Evolutionary conservation across 2,113 vertebrate species (phyloP), one percentile per base, ranked within the genome.

Genomic region (Chlamydotis undulata): DNA sequence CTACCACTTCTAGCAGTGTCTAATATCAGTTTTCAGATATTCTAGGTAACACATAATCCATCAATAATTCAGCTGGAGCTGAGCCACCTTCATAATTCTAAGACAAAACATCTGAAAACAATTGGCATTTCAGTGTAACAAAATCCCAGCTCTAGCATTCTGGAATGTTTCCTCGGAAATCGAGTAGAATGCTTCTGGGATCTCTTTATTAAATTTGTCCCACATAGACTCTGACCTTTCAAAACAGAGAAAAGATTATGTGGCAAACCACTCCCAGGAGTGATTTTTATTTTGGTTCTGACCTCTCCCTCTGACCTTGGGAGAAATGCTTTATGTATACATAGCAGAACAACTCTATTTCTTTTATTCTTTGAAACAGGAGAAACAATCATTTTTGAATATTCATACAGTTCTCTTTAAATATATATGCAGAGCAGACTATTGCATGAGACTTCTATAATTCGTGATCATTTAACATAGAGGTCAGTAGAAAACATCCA

Each of bases 141-240:
- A 88, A 96, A 90, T 75, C 87, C 83, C 89, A 73, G 3, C 86
- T 95, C 91, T 84, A 59, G 17, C 85, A 77, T 93, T 83, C 75
- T 49, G 86, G 57, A 81, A 80, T 11, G 65, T 52, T 95, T 92
- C 61, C 81, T 85, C 14, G 0, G 89, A 96, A 95, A 97, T 89
- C 82, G 83, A 91, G 83, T 89, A 86, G 69, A 94, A 90, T 84
- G 65, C 84, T 92, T 89, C 60, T 89, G 93, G 82, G 84, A 96
- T 84, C 69, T 24, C 63, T 96, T 97, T 97, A 95, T 97, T 96
- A 96, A 91, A 97, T 97, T 91, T 96, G 88, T 95, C 71, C 83
- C 86, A 79, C 93, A 96, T 45, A 95, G 82, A 76, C 64, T 76
- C 26, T 93, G 94, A 97, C 95, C 90, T 97, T 97, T 92, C 61